These are phyloP conservation scores for Sinopyrophorus schimmeli DNA, from an alignment of 2,888 invertebrate species.

Conservation along the genomic window DNA sequence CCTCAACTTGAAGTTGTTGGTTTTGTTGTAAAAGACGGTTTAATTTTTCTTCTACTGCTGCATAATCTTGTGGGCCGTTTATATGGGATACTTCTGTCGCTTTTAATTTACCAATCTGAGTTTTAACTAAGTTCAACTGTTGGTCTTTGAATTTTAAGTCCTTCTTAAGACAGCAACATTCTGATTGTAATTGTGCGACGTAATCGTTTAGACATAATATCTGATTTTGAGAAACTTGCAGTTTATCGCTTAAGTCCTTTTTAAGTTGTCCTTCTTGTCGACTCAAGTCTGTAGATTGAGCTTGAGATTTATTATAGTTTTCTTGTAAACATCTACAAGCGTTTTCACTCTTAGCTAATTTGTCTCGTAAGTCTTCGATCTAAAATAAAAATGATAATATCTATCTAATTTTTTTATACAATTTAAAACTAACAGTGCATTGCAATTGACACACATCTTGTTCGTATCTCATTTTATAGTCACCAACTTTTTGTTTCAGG, in stretches of 20 bases:
- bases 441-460: slow-evolving; percentile 43
- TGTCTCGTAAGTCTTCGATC: slow-evolving; percentile 42
- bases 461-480: slow-evolving; percentile 39
- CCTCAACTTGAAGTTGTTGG: slow-evolving; percentile 42
- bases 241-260: slow-evolving; percentile 38
- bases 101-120: slow-evolving; percentile 16
- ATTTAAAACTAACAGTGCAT: slow-evolving; percentile 39
- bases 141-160: slow-evolving; percentile 34
- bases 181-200: slow-evolving; percentile 38
- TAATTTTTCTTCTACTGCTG: too few relatives aligned
- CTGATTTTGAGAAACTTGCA: slow-evolving; percentile 33
- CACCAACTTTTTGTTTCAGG: slow-evolving; percentile 43
- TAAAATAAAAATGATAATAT: slow-evolving; percentile 20
- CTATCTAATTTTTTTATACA: background rate
- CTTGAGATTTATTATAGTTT: slow-evolving; percentile 26
- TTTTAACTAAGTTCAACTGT: slow-evolving; percentile 31
- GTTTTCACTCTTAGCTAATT: slow-evolving; percentile 36
- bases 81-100: too few relatives aligned
- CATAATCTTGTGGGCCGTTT: too few relatives aligned
- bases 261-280: slow-evolving; percentile 25
- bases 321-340: slow-evolving; percentile 18
- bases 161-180: slow-evolving; percentile 35
- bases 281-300: slow-evolving; percentile 17
- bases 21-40: slow-evolving; percentile 43
- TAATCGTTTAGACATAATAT: slow-evolving; percentile 32